phyloP scores from a whole-genome alignment of 2,113 vertebrate species.

The Xerus inauris region DNA sequence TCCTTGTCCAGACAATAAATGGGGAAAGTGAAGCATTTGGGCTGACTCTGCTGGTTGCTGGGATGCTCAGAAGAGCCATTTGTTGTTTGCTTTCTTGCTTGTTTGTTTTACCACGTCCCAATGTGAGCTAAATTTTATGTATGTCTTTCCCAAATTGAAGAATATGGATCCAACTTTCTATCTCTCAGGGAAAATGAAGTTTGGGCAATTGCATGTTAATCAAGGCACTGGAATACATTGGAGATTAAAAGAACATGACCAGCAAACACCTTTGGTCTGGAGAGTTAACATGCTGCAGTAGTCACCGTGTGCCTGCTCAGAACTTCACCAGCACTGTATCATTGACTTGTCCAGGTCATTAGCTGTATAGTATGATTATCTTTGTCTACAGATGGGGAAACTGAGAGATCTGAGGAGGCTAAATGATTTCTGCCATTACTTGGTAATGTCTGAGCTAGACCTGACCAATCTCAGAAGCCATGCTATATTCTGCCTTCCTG shows the following conservation, averaged over 20 bases:
- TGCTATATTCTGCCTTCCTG: background rate
- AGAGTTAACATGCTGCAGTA: background rate
- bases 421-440: background rate
- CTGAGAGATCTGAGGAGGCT: constrained; percentile 27
- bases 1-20: background rate
- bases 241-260: background rate
- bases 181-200: background rate
- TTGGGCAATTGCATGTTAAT: background rate
- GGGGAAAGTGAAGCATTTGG: background rate
- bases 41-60: background rate
- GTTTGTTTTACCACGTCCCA: background rate
- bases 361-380: background rate
- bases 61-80: background rate
- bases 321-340: background rate
- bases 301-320: background rate
- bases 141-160: background rate
- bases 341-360: background rate
- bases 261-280: background rate
- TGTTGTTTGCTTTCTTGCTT: background rate
- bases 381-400: background rate
- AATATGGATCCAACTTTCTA: background rate
- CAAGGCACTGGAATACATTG: background rate
- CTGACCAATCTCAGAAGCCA: background rate
- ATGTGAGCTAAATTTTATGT: background rate
- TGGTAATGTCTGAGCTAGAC: background rate